Evolutionary conservation across 1,140 invertebrate species (phyloP).

Genomic region (Aleiodes sp.): DNA sequence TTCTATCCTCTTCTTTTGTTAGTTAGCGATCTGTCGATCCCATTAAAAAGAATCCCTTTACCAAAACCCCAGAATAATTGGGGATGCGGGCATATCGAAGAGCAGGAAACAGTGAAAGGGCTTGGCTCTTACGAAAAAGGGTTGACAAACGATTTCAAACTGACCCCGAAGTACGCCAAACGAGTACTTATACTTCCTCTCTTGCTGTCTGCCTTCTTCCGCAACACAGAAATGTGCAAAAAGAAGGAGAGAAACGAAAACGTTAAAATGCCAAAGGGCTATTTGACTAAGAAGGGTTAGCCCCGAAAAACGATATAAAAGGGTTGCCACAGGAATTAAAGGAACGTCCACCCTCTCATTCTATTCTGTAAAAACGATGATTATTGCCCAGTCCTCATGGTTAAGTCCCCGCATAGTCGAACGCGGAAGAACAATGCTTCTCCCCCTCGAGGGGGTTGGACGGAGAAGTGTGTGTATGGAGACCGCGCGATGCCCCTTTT

Average conservation of each 20-base stretch:
- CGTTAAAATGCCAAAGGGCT: slow-evolving; percentile 34
- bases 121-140: slow-evolving; percentile 21
- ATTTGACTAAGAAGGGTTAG: slow-evolving; percentile 52
- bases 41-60: slow-evolving; percentile 32
- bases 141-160: slow-evolving; percentile 24
- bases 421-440: slow-evolving; percentile 36
- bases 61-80: slow-evolving; percentile 1
- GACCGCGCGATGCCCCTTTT: slow-evolving; percentile 23
- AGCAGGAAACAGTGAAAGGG: slow-evolving; percentile 7
- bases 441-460: slow-evolving; percentile 27
- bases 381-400: slow-evolving; percentile 40
- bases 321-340: slow-evolving; percentile 53
- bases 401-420: slow-evolving; percentile 10
- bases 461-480: slow-evolving; percentile 17
- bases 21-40: slow-evolving; percentile 33
- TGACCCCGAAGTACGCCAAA: neutral
- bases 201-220: neutral
- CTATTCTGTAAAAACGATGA: no score
- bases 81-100: slow-evolving; percentile 17
- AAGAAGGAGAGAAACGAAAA: neutral
- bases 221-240: neutral
- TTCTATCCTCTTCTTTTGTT: slow-evolving; percentile 26
- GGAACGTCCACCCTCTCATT: slow-evolving; percentile 33
- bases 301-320: slow-evolving; percentile 49
- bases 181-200: neutral